These are phyloP conservation scores for Turritopsis rubra DNA, from an alignment of 30 jellyfish, hydroid and myxozoan genomes.

Conservation along the genomic window DNA sequence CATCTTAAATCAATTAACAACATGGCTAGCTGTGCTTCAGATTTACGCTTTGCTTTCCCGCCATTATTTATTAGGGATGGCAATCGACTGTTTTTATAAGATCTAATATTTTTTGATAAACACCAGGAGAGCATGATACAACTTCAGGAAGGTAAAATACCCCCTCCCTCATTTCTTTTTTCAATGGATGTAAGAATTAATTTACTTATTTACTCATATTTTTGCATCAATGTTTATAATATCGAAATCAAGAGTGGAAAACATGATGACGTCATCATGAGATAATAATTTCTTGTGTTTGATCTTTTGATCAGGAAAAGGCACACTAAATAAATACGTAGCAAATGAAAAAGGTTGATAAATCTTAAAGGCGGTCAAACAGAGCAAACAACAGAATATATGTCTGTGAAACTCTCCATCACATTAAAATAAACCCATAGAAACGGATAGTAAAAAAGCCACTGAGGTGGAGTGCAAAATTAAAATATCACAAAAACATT, in stretches of 20 bases:
- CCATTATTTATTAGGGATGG: not conserved
- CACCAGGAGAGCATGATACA: no score
- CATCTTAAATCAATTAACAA: not conserved
- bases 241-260: not conserved
- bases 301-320: not conserved
- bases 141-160: not conserved
- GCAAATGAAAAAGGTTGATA: not conserved
- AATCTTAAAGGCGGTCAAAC: not conserved
- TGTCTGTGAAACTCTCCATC: not conserved
- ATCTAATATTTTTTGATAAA: no score
- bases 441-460: not conserved
- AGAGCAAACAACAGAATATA: not conserved
- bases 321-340: not conserved
- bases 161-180: not conserved
- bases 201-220: not conserved
- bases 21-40: not conserved
- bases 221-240: not conserved
- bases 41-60: not conserved
- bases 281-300: not conserved
- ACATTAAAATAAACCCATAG: not conserved
- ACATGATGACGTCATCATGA: not conserved
- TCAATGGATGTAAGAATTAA: not conserved
- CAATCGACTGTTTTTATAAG: no score
- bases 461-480: not conserved
- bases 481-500: not conserved